Percentiles rank a stretch among this genome's conserved stretches.
phyloP scores from a whole-genome alignment of 2,113 vertebrate genomes.

The Urocolius indicus region DNA sequence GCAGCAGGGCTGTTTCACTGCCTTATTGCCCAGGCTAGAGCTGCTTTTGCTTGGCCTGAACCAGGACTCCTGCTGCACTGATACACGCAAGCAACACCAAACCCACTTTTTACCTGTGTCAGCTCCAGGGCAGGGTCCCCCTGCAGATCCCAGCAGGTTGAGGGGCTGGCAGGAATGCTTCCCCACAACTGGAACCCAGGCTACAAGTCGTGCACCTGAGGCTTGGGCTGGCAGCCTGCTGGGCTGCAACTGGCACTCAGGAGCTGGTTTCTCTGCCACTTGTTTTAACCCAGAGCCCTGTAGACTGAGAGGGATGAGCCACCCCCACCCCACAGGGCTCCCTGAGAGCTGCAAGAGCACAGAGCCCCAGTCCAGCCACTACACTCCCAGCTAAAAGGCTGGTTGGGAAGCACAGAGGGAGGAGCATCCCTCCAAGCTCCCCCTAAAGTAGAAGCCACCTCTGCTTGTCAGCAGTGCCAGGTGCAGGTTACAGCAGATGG shows the following conservation, averaged over 20 bases:
- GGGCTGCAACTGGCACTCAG: background rate
- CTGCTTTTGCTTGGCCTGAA: background rate
- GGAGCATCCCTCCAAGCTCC: background rate
- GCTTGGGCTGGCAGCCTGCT: background rate
- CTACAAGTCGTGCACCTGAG: background rate
- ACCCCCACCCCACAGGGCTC: background rate
- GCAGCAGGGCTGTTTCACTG: background rate
- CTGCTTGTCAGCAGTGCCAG: background rate
- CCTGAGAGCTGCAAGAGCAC: background rate
- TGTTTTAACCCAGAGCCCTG: background rate
- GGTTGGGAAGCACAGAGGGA: background rate
- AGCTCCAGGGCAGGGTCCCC: background rate
- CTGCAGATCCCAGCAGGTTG: background rate
- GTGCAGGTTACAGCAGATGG: background rate
- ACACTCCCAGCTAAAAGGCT: background rate
- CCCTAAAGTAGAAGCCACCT: background rate
- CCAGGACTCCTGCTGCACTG: background rate
- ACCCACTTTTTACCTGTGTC: background rate
- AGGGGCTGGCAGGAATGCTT: accelerated
- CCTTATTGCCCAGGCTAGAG: background rate
- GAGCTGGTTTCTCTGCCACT: background rate
- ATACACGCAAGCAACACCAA: background rate
- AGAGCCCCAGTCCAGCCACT: background rate
- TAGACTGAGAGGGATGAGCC: accelerated
- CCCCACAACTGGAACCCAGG: background rate